Evolutionary conservation across 2,113 vertebrate species (phyloP).

Genomic region (Trinectes maculatus): DNA sequence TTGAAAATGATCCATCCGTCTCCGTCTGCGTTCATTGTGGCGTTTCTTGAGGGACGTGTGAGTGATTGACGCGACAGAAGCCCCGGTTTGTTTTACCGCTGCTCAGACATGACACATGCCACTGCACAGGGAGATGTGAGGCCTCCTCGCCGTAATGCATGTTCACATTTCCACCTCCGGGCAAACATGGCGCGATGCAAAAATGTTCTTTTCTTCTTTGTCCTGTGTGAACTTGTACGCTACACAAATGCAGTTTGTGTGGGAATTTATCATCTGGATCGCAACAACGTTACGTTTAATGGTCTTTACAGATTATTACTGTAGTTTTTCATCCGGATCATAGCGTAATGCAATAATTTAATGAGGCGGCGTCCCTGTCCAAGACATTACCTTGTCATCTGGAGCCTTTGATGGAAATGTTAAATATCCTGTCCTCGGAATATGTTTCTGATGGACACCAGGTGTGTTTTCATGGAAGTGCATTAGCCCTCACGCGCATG

Average conservation of each 20-base stretch:
- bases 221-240: slow-evolving; percentile 37
- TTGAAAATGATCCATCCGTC: slow-evolving; percentile 34
- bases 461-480: slow-evolving; percentile 62
- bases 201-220: slow-evolving; percentile 20
- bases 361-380: slow-evolving; percentile 55
- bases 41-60: slow-evolving; percentile 41
- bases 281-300: slow-evolving; percentile 38
- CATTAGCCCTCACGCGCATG: slow-evolving; percentile 28
- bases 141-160: slow-evolving; percentile 19
- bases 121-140: slow-evolving; percentile 31
- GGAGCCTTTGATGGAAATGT: slow-evolving; percentile 69
- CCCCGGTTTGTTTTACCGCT: slow-evolving; percentile 54
- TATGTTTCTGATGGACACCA: slow-evolving; percentile 59
- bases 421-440: slow-evolving; percentile 60
- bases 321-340: slow-evolving; percentile 50
- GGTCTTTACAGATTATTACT: slow-evolving; percentile 50
- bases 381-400: slow-evolving; percentile 70
- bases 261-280: slow-evolving; percentile 40
- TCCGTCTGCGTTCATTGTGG: slow-evolving; percentile 29
- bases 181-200: slow-evolving; percentile 36
- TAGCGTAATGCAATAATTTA: slow-evolving; percentile 55
- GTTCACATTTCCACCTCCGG: slow-evolving; percentile 29
- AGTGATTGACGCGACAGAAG: slow-evolving; percentile 51
- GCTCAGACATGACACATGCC: slow-evolving; percentile 56
- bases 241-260: slow-evolving; percentile 8